phyloP scores from a whole-genome alignment of 2,797 vertebrate species.

The Cephalopachus bancanus region DNA sequence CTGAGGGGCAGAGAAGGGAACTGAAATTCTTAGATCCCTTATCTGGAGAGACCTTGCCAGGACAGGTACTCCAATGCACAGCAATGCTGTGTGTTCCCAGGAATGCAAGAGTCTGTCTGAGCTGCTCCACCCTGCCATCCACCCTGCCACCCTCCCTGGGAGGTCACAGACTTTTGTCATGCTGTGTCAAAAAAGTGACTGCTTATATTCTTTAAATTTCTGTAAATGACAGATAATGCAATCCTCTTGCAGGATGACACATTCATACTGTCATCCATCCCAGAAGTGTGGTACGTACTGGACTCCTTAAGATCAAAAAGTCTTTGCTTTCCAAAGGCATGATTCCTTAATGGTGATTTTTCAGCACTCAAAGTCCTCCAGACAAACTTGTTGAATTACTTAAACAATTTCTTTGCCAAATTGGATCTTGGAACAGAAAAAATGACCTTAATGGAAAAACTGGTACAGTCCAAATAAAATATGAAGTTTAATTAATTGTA shows the following conservation, averaged over 20 bases:
- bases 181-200: background rate
- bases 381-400: conserved; percentile 16
- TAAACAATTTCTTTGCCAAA: conserved; percentile 1
- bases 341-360: background rate
- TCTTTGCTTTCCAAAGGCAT: background rate
- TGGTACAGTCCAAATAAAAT: conserved; percentile 15
- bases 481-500: background rate
- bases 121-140: background rate
- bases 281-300: background rate
- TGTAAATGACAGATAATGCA: background rate
- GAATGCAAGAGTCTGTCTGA: background rate
- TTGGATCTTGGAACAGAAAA: background rate
- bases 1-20: background rate
- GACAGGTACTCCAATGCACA: background rate
- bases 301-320: background rate
- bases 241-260: background rate
- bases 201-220: background rate
- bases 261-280: background rate
- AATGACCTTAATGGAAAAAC: background rate
- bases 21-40: background rate
- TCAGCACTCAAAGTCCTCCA: background rate
- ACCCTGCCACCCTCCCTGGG: background rate
- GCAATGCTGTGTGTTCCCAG: background rate
- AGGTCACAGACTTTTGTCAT: background rate
- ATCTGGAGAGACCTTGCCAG: background rate